phyloP scores from a whole-genome alignment of 2,888 invertebrate genomes.

The Endomychus coccineus region DNA sequence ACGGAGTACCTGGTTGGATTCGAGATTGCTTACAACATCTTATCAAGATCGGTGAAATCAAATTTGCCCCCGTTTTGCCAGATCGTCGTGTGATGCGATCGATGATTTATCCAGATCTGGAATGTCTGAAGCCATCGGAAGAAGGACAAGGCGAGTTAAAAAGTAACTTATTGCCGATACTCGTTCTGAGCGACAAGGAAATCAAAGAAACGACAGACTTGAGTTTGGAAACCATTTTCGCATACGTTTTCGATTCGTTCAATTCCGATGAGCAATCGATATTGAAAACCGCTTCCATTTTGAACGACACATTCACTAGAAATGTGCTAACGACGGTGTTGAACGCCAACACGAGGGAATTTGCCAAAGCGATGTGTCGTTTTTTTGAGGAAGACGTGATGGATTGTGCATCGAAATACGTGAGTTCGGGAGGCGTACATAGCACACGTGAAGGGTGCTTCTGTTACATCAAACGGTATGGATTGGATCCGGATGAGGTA shows the following conservation, averaged over 20 bases:
- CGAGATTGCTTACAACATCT: conserved; percentile 48
- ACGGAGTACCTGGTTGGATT: conserved; percentile 48
- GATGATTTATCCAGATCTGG: conserved; percentile 13
- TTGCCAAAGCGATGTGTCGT: conserved; percentile 47
- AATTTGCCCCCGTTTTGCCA: conserved; percentile 43
- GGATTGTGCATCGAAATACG: conserved; percentile 45
- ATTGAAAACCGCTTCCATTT: conserved; percentile 52
- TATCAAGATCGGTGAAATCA: conserved; percentile 44
- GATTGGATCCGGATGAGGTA: background rate
- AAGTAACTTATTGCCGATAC: conserved; percentile 14
- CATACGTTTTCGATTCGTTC: conserved; percentile 52
- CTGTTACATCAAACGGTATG: too few relatives aligned
- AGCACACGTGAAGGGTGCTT: conserved; percentile 28
- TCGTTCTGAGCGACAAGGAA: conserved; percentile 17
- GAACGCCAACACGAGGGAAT: conserved; percentile 41
- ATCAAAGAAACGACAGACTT: conserved; percentile 18
- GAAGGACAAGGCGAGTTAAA: background rate
- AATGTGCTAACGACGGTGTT: conserved; percentile 49
- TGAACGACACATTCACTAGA: conserved; percentile 51
- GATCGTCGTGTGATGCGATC: conserved; percentile 37
- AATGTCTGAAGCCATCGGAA: too few relatives aligned
- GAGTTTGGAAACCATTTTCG: conserved; percentile 46
- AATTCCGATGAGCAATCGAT: conserved; percentile 54
- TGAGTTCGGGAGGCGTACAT: conserved; percentile 21
- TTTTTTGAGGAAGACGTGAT: conserved; percentile 50